phyloP scores from a whole-genome alignment of 2,888 invertebrate species.

The Noctua fimbriata region DNA sequence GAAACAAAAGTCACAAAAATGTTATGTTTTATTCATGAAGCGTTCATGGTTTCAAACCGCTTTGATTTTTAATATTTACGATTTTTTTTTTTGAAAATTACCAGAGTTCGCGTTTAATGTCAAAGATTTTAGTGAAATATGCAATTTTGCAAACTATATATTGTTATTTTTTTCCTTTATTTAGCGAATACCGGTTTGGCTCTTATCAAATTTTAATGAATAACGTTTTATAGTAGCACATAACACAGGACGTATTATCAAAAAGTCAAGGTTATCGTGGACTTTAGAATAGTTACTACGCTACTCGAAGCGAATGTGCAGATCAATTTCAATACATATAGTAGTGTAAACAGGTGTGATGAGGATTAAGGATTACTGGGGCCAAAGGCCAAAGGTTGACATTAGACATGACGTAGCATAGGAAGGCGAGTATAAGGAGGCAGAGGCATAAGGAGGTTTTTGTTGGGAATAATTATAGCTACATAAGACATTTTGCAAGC shows the following conservation, averaged over 20 bases:
- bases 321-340: slow-evolving; percentile 1
- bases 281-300: slow-evolving; percentile 17
- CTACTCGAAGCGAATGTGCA: neutral
- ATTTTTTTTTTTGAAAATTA: neutral
- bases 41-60: slow-evolving; percentile 12
- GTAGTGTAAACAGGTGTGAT: neutral
- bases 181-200: slow-evolving; percentile 33
- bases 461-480: neutral
- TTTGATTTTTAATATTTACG: slow-evolving; percentile 5
- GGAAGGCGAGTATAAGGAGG: no score
- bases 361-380: neutral
- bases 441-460: no score
- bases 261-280: slow-evolving; percentile 50
- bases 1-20: slow-evolving; percentile 23
- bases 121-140: slow-evolving; percentile 6
- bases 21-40: slow-evolving; percentile 44
- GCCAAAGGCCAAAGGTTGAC: neutral
- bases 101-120: slow-evolving; percentile 1
- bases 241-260: slow-evolving; percentile 43
- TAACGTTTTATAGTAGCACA: slow-evolving; percentile 27
- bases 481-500: neutral
- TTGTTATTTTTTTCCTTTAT: neutral
- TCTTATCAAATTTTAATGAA: slow-evolving; percentile 38
- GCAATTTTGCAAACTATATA: neutral
- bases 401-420: neutral